These are phyloP conservation scores for Naja naja DNA, from an alignment of 2,113 vertebrate species.

Conservation along the genomic window DNA sequence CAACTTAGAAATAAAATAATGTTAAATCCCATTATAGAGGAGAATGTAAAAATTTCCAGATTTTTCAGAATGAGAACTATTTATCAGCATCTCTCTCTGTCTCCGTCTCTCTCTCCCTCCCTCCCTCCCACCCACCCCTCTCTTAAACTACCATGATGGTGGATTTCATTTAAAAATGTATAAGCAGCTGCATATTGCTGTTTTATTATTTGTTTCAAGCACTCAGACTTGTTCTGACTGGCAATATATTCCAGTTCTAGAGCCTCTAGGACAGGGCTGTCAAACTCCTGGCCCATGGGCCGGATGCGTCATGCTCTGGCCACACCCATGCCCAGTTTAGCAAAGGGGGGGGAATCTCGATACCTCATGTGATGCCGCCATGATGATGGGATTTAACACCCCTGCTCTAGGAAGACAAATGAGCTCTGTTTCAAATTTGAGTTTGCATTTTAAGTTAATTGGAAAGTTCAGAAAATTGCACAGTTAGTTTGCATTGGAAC, in stretches of 20 bases:
- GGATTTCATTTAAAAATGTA: background rate
- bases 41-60: background rate
- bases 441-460: background rate
- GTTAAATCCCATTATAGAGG: background rate
- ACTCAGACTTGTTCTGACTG: background rate
- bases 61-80: background rate
- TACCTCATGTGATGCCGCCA: too few species aligned
- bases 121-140: too few species aligned
- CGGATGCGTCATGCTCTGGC: too few species aligned
- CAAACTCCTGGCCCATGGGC: too few species aligned
- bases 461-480: background rate
- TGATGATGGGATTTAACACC: too few species aligned
- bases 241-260: background rate
- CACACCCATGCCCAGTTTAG: too few species aligned
- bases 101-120: too few species aligned
- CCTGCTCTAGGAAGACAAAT: background rate
- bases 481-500: background rate
- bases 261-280: background rate
- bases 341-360: too few species aligned
- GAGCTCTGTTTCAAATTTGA: background rate
- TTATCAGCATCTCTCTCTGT: background rate
- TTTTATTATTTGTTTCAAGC: background rate
- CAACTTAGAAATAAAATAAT: background rate
- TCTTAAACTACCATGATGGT: background rate
- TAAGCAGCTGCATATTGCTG: background rate